Evolutionary conservation across 2,797 vertebrate genomes (phyloP), one percentile per base, ranked within the genome.

Genomic region (Numenius phaeopus): DNA sequence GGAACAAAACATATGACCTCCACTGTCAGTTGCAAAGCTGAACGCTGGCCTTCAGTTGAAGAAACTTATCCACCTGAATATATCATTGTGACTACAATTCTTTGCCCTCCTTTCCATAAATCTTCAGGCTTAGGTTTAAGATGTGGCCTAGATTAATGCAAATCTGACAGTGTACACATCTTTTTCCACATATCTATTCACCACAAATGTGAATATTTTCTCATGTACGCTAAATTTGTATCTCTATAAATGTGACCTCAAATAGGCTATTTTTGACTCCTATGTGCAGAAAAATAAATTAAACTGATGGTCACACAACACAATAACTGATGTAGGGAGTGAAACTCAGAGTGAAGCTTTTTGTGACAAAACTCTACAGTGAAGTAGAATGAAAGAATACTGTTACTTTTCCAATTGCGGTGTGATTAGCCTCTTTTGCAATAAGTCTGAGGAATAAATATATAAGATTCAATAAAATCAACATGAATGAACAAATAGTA

Each of bases 401-500:
- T 59, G 62, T 30, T 67, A 26, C 40, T 75, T 95, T 91, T 83
- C 39, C 62, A 77, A 14, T 40, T 9, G 4, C 6, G 3, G 39
- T 80, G 23, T 19, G 61, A 85, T 82, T 49, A 94, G 71, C 16
- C 20, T 75, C 34, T 37, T 70, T 58, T 73, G 30, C 22, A 80
- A 73, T 77, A 79, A 50, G 32, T 26, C 81, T 47, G 62, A 59
- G 59, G 90, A 94, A 86, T 29, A 95, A 90, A 55, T 46, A 61
- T 76, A 37, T 37, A 83, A 61, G 34, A 59, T 77, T 82, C 49
- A 87, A 72, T 82, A 88, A 87, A 93, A 91, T 61, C 93, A 94
- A 95, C 86, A 90, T 65, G 75, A 94, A 71, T 58, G 69, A 93
- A 91, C 61, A 95, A 17, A 76, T 18, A 82, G 42, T 70, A 94